Evolutionary conservation across 2,888 invertebrate genomes (phyloP), one percentile per base, ranked within the genome.

Genomic region (Clusia tigrina): DNA sequence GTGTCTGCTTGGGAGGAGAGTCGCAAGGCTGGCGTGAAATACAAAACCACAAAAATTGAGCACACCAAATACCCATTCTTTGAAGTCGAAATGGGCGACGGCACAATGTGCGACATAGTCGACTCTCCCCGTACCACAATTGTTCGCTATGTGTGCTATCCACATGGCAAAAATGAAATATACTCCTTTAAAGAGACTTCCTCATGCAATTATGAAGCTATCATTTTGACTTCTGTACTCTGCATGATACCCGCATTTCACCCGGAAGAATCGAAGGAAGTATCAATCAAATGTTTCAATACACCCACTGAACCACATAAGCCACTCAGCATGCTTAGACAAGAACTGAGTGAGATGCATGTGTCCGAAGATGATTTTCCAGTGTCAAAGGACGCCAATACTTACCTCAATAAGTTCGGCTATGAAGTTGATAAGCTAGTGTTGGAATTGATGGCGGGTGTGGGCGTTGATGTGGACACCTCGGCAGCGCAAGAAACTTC

Each of bases 111-210:
- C 79, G 98, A 98, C 75, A 85, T 99, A 57, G 98, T 91, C 69
- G 91, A 91, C 59, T 89, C 91, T 73, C 94, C 94, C 0, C 88
- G 98, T 17, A 85, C 88, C 20, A 93, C 95, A 0, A 89, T 89
- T 76, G 89, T 97, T 1, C 86, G 92, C 1, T 98, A 97, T 77
- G 93, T 96, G 0, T 98, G 98, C 84, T 94, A 92, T 77, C 87
- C 88, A 2, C 91, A 93, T 72, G 94, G 95, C 1, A 93, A 94
- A 74, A 94, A 96, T 72, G 96, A 97, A 79, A 90, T 98, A 1
- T 95, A 93, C 79, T 94, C 94, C 0, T 88, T 98, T 66, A 96
- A 96, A 78, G 98, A 98, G 83, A 93, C 91, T 0, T 92, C 95
- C 0, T 95, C 94, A 0, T 98, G 98, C 79, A 93, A 95, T 81